Evolutionary conservation across 2,113 vertebrate genomes (phyloP).

Genomic region (Xiphophorus couchianus): DNA sequence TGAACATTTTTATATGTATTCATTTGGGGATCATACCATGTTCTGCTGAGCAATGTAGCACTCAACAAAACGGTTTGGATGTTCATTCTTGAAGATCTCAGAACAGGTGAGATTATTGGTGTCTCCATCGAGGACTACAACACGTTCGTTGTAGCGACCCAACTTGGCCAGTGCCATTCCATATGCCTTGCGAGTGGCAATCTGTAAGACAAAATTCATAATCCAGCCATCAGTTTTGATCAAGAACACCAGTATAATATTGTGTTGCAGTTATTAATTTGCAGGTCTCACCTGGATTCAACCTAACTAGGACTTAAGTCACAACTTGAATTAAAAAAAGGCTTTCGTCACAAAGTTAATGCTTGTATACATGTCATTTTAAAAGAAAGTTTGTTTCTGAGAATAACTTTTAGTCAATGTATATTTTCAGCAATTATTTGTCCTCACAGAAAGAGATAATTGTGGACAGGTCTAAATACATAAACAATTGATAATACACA

Average conservation of each 20-base stretch:
- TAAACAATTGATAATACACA: no score
- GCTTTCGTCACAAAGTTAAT: no score
- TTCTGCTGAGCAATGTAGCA: constrained; percentile 97
- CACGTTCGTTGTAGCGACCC: constrained; percentile 87
- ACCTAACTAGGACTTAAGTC: neutral
- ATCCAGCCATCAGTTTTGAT: neutral
- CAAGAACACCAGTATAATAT: neutral
- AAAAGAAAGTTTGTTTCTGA: no score
- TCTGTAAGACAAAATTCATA: constrained; percentile 64
- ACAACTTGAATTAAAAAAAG: no score
- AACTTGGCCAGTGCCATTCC: constrained; percentile 90
- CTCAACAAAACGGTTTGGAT: constrained; percentile 91
- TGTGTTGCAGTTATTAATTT: neutral
- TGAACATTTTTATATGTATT: neutral
- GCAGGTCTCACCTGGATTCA: neutral
- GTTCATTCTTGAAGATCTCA: constrained; percentile 93
- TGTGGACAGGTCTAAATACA: no score
- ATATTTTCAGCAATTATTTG: no score
- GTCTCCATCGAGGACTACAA: constrained; percentile 92
- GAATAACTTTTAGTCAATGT: no score
- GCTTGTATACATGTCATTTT: no score
- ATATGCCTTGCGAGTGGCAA: constrained; percentile 92
- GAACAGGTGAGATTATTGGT: constrained; percentile 96
- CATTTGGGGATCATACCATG: constrained; percentile 82
- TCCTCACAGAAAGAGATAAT: no score